phyloP scores from a whole-genome alignment of 2,797 vertebrate species.

The Falco novaeseelandiae region DNA sequence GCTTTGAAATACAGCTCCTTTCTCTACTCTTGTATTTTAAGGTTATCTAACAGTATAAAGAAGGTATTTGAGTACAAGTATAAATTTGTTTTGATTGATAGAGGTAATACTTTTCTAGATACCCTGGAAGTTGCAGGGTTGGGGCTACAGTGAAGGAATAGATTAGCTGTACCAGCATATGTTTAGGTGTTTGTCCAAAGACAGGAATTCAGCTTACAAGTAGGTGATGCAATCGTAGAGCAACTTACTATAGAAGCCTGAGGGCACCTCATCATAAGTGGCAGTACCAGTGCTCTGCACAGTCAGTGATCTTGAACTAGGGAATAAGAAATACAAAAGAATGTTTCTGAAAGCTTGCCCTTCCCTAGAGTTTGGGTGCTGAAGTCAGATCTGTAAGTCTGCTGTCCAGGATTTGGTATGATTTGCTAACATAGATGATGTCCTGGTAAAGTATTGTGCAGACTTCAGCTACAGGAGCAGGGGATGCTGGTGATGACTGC shows the following conservation, averaged over 20 bases:
- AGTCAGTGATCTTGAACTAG: neutral
- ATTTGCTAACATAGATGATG: neutral
- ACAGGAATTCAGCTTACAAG: neutral
- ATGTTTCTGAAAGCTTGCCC: neutral
- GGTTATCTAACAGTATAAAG: neutral
- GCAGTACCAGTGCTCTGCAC: neutral
- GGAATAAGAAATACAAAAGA: neutral
- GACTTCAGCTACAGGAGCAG: neutral
- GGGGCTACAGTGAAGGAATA: neutral
- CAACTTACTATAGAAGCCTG: neutral
- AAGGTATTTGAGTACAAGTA: neutral
- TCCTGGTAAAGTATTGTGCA: neutral
- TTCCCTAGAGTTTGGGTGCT: neutral
- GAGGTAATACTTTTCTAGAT: neutral
- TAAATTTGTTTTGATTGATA: neutral
- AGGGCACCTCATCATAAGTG: neutral
- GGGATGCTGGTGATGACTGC: neutral
- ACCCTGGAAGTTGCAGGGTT: neutral
- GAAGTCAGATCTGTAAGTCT: neutral
- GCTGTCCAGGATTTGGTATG: neutral
- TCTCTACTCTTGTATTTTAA: neutral
- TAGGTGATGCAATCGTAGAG: neutral
- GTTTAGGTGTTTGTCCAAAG: neutral
- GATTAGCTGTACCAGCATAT: neutral
- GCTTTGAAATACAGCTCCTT: neutral